Evolutionary conservation across 2,113 vertebrate species (phyloP).

Genomic region (Phocoena phocoena): DNA sequence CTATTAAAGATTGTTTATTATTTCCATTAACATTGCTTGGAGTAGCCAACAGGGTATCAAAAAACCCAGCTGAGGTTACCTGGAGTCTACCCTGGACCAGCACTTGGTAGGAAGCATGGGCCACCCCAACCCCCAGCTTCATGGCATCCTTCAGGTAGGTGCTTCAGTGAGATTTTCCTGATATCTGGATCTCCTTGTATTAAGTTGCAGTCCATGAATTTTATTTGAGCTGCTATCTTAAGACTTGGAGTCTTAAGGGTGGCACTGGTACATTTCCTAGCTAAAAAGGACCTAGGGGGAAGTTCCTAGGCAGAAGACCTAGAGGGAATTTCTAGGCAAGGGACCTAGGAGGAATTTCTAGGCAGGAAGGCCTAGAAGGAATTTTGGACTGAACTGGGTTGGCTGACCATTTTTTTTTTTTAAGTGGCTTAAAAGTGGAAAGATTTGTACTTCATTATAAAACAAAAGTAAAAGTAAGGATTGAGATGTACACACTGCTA

Average conservation of each 20-base stretch:
- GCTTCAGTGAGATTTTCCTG: neutral
- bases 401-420: neutral
- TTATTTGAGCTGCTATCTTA: neutral
- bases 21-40: neutral
- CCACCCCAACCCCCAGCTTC: neutral
- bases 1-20: neutral
- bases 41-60: neutral
- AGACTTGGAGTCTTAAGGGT: neutral
- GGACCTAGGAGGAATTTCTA: neutral
- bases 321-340: neutral
- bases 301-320: neutral
- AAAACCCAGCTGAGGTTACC: neutral
- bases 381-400: neutral
- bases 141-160: neutral
- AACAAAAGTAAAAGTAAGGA: neutral
- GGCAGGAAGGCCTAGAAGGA: neutral
- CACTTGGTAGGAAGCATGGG: neutral
- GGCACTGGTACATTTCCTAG: neutral
- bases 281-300: neutral
- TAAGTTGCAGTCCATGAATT: neutral
- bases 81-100: neutral
- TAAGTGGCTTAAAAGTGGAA: neutral
- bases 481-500: too few relatives aligned
- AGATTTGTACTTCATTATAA: neutral
- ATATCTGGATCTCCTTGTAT: neutral